phyloP scores from a whole-genome alignment of 2,888 invertebrate genomes.

The Hypomecis atomaria region DNA sequence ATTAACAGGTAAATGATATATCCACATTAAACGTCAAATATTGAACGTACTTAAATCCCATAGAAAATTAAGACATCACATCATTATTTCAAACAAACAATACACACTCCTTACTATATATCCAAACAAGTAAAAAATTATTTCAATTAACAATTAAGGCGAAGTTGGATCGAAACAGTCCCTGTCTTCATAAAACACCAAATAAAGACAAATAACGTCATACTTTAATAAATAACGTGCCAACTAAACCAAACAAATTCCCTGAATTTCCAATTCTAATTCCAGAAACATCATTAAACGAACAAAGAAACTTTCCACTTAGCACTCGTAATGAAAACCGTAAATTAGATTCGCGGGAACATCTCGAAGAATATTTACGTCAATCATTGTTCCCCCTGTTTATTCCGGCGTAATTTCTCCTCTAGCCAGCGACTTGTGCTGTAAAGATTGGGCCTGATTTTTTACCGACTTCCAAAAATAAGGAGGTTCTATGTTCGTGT shows the following conservation, averaged over 20 bases:
- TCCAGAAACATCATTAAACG: conserved; percentile 51
- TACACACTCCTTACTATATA: too few relatives aligned
- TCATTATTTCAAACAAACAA: too few relatives aligned
- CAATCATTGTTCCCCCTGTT: conserved; percentile 44
- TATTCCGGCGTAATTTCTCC: conserved; percentile 26
- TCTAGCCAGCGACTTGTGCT: neutral
- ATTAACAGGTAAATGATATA: too few relatives aligned
- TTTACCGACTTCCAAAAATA: too few relatives aligned
- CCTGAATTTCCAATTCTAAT: conserved; percentile 61
- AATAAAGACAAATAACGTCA: conserved; percentile 36
- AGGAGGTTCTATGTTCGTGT: too few relatives aligned
- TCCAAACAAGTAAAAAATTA: too few relatives aligned
- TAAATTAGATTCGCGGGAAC: conserved; percentile 49
- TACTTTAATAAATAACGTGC: conserved; percentile 33
- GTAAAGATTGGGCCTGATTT: too few relatives aligned
- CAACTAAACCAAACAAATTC: conserved; percentile 55
- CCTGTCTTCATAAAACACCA: conserved; percentile 29
- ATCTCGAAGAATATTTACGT: conserved; percentile 43
- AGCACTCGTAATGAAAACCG: conserved; percentile 53
- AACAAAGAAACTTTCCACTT: conserved; percentile 65
- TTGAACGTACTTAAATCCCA: too few relatives aligned
- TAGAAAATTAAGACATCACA: too few relatives aligned
- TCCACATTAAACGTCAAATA: too few relatives aligned
- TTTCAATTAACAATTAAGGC: conserved; percentile 31
- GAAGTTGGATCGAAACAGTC: conserved; percentile 32